These are phyloP conservation scores for Stegophylla sp. DNA, from an alignment of 2,888 invertebrate genomes.

Conservation along the genomic window DNA sequence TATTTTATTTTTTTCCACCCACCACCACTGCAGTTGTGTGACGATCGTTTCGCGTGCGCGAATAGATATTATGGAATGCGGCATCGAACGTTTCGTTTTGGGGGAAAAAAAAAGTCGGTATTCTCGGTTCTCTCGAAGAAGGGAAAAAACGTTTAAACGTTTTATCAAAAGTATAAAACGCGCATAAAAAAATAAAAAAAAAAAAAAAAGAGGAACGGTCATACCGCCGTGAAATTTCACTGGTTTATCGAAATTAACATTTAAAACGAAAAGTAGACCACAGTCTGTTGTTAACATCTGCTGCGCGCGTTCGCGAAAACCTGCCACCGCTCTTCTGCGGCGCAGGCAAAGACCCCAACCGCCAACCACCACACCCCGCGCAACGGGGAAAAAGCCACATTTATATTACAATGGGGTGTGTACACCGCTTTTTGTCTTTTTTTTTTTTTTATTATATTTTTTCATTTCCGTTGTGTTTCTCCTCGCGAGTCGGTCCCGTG, in stretches of 20 bases:
- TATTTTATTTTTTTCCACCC: no score
- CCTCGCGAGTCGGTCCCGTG: neutral
- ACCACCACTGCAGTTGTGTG: no score
- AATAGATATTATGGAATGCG: no score
- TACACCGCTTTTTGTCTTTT: no score
- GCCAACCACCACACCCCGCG: no score
- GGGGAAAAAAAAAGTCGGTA: neutral
- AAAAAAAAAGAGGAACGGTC: neutral
- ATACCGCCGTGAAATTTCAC: slow-evolving; percentile 24
- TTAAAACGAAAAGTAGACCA: slow-evolving; percentile 53
- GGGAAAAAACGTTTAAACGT: slow-evolving; percentile 20
- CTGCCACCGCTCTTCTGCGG: neutral
- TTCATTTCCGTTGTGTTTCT: neutral
- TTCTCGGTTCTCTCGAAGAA: no score
- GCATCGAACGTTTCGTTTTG: no score
- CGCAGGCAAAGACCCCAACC: no score
- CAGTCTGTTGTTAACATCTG: slow-evolving; percentile 46
- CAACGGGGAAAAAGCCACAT: slow-evolving; percentile 15
- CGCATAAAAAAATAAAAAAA: neutral
- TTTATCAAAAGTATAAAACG: slow-evolving; percentile 16
- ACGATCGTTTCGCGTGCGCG: no score
- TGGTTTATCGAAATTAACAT: slow-evolving; percentile 55
- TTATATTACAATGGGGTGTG: slow-evolving; percentile 18
- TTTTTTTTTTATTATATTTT: neutral
- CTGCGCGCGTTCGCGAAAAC: slow-evolving; percentile 3